Percentiles rank a stretch among this genome's conserved stretches.
Evolutionary conservation across 2,888 invertebrate species (phyloP).

Genomic region (Stegana nigrithorax): DNA sequence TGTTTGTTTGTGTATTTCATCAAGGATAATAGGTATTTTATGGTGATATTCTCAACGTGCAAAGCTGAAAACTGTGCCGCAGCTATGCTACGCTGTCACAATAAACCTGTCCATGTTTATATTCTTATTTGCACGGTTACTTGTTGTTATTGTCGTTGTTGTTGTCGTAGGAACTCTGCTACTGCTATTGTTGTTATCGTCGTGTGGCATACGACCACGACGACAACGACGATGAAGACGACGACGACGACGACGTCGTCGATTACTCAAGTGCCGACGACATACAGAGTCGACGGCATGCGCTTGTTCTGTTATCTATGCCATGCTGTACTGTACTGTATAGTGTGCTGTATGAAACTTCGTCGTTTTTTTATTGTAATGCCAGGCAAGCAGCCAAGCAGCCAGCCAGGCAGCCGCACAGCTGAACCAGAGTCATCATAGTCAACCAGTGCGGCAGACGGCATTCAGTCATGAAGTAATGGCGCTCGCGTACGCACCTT

Average conservation of each 20-base stretch:
- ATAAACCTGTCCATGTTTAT: slow-evolving; percentile 6
- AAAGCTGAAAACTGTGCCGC: neutral
- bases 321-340: slow-evolving; percentile 18
- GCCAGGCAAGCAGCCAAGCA: too few species aligned
- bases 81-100: slow-evolving; percentile 33
- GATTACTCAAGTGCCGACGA: slow-evolving; percentile 20
- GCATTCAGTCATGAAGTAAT: slow-evolving; percentile 53
- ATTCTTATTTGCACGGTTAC: neutral
- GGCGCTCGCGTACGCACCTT: slow-evolving; percentile 53
- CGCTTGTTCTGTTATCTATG: slow-evolving; percentile 40
- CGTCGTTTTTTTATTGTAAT: too few species aligned
- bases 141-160: slow-evolving; percentile 30
- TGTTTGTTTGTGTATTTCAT: slow-evolving; percentile 20
- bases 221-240: neutral
- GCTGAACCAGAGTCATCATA: slow-evolving; percentile 24
- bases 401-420: too few species aligned
- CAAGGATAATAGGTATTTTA: slow-evolving; percentile 39
- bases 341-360: too few species aligned
- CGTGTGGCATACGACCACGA: too few species aligned
- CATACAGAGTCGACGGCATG: slow-evolving; percentile 19
- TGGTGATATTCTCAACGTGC: slow-evolving; percentile 29
- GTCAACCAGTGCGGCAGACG: neutral
- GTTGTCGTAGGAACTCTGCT: slow-evolving; percentile 17
- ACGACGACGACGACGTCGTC: slow-evolving; percentile 4
- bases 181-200: slow-evolving; percentile 34